Conservation (phyloP, 2,888 invertebrate genomes). For the Chymomyza procnemis region DNA sequence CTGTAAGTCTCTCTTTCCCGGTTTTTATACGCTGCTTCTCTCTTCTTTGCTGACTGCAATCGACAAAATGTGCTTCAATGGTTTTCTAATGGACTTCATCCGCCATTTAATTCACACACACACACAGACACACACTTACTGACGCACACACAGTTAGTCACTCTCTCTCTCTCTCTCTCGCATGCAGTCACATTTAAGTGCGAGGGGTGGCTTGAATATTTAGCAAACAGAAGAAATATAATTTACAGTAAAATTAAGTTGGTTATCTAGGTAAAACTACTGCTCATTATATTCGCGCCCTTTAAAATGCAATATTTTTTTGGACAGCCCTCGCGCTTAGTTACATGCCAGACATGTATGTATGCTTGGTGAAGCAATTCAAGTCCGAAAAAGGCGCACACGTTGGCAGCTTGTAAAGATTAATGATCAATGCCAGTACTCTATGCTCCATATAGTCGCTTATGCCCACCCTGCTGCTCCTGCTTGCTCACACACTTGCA, state of each 20-base stretch:
- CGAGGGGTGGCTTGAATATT: no score
- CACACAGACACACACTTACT: slow-evolving; percentile 11
- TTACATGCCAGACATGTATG: slow-evolving; percentile 3
- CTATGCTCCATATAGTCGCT: not conserved
- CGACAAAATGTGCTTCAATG: slow-evolving; percentile 72
- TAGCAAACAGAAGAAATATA: no score
- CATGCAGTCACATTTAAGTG: not conserved
- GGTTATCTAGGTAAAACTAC: no score
- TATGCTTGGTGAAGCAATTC: slow-evolving; percentile 47
- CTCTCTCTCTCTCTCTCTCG: no score
- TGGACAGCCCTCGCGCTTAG: not conserved
- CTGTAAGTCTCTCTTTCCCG: not conserved
- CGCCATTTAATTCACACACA: slow-evolving; percentile 64
- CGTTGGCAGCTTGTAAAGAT: slow-evolving; percentile 72
- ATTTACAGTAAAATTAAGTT: no score
- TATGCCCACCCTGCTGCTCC: not conserved
- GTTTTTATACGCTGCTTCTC: slow-evolving; percentile 20
- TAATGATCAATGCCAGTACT: slow-evolving; percentile 56
- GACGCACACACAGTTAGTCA: not conserved
- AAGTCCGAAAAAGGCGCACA: slow-evolving; percentile 67
- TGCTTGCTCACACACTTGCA: not conserved
- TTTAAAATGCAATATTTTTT: no score
- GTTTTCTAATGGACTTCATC: slow-evolving; percentile 70
- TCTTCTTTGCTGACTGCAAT: slow-evolving; percentile 54
- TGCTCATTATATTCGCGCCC: no score